phyloP scores from a whole-genome alignment of 2,888 invertebrate species.

The Graphium colonna region DNA sequence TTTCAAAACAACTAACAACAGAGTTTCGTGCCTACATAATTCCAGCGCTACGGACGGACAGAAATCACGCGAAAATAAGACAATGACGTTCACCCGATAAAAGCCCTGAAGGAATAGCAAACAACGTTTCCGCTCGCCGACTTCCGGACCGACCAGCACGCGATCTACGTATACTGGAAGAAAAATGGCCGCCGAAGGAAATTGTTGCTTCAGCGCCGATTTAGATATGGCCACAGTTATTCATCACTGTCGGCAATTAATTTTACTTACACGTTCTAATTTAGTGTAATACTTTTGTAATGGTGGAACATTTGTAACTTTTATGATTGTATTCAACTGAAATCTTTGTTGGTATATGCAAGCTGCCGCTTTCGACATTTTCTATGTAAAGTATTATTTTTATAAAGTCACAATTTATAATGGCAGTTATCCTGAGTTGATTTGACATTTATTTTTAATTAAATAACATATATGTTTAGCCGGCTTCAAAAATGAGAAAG shows the following conservation, averaged over 20 bases:
- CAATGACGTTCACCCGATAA: slow-evolving; percentile 36
- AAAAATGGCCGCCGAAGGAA: slow-evolving; percentile 21
- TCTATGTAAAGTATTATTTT: too few relatives aligned
- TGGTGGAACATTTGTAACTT: too few relatives aligned
- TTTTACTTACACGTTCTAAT: neutral
- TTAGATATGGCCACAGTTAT: slow-evolving; percentile 13
- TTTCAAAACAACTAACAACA: neutral
- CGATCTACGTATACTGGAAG: slow-evolving; percentile 35
- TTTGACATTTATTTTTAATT: too few relatives aligned
- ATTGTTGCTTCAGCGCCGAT: slow-evolving; percentile 22
- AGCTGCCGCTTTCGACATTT: too few relatives aligned
- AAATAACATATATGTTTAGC: too few relatives aligned
- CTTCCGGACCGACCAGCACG: slow-evolving; percentile 48
- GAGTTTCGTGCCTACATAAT: neutral
- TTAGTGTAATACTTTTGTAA: too few relatives aligned
- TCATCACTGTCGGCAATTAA: neutral
- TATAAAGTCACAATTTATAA: too few relatives aligned
- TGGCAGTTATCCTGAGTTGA: too few relatives aligned
- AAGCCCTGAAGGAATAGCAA: slow-evolving; percentile 44
- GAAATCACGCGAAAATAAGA: slow-evolving; percentile 30
- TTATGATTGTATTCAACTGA: too few relatives aligned
- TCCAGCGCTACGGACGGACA: neutral
- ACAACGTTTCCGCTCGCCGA: slow-evolving; percentile 52
- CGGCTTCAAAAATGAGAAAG: too few relatives aligned
- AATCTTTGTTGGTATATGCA: too few relatives aligned